Evolutionary conservation across 2,797 vertebrate species (phyloP).

Genomic region (Sciurus carolinensis): DNA sequence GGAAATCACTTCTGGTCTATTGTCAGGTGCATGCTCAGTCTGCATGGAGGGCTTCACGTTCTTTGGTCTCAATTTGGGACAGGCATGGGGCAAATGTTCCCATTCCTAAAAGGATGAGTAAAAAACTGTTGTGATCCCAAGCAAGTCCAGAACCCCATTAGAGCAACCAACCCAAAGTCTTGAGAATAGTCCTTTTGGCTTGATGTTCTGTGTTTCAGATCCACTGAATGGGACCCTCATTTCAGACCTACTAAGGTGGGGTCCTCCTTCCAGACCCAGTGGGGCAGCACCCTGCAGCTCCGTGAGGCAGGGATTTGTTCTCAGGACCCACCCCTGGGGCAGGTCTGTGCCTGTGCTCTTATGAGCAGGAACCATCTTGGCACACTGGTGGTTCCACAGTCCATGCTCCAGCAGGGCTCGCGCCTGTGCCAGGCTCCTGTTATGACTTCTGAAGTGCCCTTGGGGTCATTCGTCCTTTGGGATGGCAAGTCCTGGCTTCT

Average conservation of each 20-base stretch:
- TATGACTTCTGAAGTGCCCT: neutral
- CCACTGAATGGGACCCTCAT: too few relatives aligned
- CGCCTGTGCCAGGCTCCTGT: too few relatives aligned
- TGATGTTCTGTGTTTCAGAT: neutral
- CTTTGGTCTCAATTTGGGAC: neutral
- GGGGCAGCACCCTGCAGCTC: neutral
- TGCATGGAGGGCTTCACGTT: neutral
- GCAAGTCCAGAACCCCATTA: neutral
- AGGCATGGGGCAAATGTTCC: neutral
- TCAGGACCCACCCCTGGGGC: too few relatives aligned
- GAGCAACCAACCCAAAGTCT: neutral
- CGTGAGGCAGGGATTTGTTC: neutral
- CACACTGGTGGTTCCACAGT: too few relatives aligned
- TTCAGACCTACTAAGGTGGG: neutral
- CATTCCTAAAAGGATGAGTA: neutral
- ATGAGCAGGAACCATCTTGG: neutral
- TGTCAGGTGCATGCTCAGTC: neutral
- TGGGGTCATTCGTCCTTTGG: neutral
- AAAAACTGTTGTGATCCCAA: neutral
- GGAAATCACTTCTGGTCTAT: neutral
- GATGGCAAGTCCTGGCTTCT: neutral
- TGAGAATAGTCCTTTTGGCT: neutral
- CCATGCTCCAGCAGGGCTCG: neutral
- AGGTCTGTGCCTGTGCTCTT: neutral
- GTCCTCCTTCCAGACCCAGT: neutral